phyloP scores from a whole-genome alignment of 2,113 vertebrate genomes.

The Bucco capensis region DNA sequence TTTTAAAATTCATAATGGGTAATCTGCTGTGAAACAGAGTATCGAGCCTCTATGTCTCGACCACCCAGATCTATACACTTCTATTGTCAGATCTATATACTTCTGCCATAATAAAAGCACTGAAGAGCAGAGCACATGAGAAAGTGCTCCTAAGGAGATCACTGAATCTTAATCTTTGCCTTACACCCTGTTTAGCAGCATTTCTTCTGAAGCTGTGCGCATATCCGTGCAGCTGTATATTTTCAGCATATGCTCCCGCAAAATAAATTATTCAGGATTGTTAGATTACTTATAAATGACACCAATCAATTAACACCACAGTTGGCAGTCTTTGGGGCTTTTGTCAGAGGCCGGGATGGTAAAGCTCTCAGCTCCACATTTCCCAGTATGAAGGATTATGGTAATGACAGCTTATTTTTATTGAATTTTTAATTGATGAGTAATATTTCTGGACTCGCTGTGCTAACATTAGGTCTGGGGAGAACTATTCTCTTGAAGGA shows the following conservation, averaged over 20 bases:
- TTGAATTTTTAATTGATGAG: conserved; percentile 55
- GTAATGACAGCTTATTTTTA: conserved; percentile 26
- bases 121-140: background rate
- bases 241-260: conserved; percentile 52
- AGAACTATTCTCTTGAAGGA: conserved; percentile 27
- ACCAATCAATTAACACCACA: conserved; percentile 66
- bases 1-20: conserved; percentile 22
- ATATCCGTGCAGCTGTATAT: conserved; percentile 45
- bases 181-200: background rate
- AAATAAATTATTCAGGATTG: conserved; percentile 74
- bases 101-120: background rate
- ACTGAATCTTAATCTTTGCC: conserved; percentile 42
- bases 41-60: background rate
- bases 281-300: conserved; percentile 69
- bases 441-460: background rate
- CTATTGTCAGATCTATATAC: background rate
- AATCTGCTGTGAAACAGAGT: conserved; percentile 1
- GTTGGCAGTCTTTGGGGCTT: background rate
- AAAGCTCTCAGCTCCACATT: conserved; percentile 29
- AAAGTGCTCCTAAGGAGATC: conserved; percentile 2
- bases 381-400: conserved; percentile 48
- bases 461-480: background rate
- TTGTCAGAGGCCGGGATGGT: conserved; percentile 20
- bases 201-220: background rate
- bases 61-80: conserved; percentile 3